These are phyloP conservation scores for Leuciscus waleckii DNA, from an alignment of 2,797 vertebrate species.

Conservation along the genomic window DNA sequence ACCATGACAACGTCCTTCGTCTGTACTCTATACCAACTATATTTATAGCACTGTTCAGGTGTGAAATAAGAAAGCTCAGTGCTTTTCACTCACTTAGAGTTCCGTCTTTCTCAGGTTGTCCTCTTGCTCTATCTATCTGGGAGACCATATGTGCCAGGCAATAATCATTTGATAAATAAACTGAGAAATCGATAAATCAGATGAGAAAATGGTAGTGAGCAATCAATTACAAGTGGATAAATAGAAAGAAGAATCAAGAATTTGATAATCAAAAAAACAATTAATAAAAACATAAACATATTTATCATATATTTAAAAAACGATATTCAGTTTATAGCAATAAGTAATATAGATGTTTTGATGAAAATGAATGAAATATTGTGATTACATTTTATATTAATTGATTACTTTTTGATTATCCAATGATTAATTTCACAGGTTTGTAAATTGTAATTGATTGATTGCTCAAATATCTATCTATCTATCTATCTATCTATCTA, in stretches of 20 bases:
- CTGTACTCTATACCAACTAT: background rate
- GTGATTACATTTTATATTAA: background rate
- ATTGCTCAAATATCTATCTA: too few relatives aligned
- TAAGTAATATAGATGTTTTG: too few relatives aligned
- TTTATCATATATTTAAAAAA: background rate
- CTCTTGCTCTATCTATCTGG: background rate
- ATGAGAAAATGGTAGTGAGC: background rate
- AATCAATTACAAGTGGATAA: background rate
- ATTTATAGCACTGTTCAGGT: slow-evolving; percentile 7
- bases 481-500: slow-evolving; percentile 43
- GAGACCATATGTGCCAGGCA: background rate
- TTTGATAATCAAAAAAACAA: background rate
- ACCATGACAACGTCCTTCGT: slow-evolving; percentile 43
- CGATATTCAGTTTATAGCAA: too few relatives aligned
- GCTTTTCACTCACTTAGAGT: background rate
- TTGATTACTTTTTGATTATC: background rate
- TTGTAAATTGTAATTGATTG: too few relatives aligned
- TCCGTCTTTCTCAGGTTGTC: background rate
- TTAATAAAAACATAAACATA: background rate
- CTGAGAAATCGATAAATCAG: background rate
- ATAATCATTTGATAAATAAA: background rate
- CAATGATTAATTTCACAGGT: background rate
- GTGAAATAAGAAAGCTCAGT: slow-evolving; percentile 36
- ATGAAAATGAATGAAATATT: too few relatives aligned
- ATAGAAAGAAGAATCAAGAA: background rate